These are phyloP conservation scores for Myotis davidii DNA, from an alignment of 2,113 vertebrate genomes.

Conservation along the genomic window DNA sequence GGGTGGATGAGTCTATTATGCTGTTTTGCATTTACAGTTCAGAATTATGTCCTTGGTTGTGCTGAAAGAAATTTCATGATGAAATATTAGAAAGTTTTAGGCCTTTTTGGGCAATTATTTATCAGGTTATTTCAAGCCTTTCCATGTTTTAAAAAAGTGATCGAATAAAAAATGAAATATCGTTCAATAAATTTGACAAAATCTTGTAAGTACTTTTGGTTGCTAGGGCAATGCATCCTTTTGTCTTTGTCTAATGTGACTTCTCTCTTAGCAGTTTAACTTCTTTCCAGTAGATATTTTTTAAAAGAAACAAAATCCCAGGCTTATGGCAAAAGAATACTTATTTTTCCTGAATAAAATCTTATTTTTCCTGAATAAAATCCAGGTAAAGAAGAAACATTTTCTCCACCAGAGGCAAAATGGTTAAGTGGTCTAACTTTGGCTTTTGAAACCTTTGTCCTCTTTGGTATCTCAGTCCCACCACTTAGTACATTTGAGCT, in stretches of 20 bases:
- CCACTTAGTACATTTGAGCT: neutral
- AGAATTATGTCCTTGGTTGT: slow-evolving; percentile 28
- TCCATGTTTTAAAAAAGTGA: slow-evolving; percentile 38
- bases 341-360: slow-evolving; percentile 52
- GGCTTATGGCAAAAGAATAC: slow-evolving; percentile 24
- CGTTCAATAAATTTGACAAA: slow-evolving; percentile 56
- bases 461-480: neutral
- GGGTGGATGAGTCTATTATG: slow-evolving; percentile 55
- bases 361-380: slow-evolving; percentile 51
- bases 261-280: slow-evolving; percentile 63
- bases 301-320: slow-evolving; percentile 31
- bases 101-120: slow-evolving; percentile 25
- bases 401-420: slow-evolving; percentile 34
- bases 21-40: slow-evolving; percentile 23
- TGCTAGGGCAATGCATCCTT: slow-evolving; percentile 74
- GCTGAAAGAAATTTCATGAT: slow-evolving; percentile 44
- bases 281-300: slow-evolving; percentile 63
- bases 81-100: slow-evolving; percentile 38
- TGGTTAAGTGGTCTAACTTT: neutral
- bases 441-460: neutral
- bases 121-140: slow-evolving; percentile 53
- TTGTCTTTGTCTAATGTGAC: slow-evolving; percentile 64
- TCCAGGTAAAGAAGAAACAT: neutral
- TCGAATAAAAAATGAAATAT: slow-evolving; percentile 50
- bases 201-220: slow-evolving; percentile 69